A percentile compares a stretch with the other conserved stretches of the same genome.
These are phyloP conservation scores for Drosophila heteroneura DNA, from an alignment of 2,888 invertebrate genomes.

Conservation along the genomic window DNA sequence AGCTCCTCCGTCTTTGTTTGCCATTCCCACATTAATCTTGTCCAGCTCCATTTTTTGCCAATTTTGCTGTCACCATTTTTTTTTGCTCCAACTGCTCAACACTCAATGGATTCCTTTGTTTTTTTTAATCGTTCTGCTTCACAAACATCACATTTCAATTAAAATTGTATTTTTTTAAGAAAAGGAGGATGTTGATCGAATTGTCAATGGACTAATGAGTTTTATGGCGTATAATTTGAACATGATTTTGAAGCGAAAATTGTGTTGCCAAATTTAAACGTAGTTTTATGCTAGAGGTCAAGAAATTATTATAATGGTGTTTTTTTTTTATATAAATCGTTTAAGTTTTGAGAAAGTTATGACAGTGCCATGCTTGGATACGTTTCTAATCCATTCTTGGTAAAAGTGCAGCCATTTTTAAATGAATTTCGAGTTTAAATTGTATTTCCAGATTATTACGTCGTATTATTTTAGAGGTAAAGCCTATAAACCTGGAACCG, in stretches of 20 bases:
- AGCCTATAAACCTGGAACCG: neutral
- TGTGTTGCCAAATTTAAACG: neutral
- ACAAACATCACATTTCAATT: constrained; percentile 7
- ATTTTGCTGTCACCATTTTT: constrained; percentile 22
- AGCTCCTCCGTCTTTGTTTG: constrained; percentile 9
- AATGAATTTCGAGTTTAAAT: neutral
- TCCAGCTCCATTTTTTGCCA: constrained; percentile 37
- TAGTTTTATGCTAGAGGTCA: no score
- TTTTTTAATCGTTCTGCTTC: neutral
- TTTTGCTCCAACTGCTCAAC: neutral
- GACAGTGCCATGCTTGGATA: neutral
- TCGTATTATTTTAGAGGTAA: neutral
- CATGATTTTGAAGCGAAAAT: neutral
- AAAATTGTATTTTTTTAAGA: neutral
- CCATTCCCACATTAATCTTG: constrained; percentile 70
- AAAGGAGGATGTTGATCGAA: neutral
- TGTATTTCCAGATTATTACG: neutral
- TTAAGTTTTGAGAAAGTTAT: neutral
- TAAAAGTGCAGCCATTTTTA: no score
- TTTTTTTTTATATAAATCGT: neutral
- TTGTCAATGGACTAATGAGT: neutral
- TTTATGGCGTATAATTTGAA: neutral
- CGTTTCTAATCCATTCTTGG: neutral
- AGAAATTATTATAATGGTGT: no score
- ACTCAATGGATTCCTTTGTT: constrained; percentile 6